Evolutionary conservation across 2,113 vertebrate genomes (phyloP), one percentile per base, ranked within the genome.

Genomic region (Sorex araneus): DNA sequence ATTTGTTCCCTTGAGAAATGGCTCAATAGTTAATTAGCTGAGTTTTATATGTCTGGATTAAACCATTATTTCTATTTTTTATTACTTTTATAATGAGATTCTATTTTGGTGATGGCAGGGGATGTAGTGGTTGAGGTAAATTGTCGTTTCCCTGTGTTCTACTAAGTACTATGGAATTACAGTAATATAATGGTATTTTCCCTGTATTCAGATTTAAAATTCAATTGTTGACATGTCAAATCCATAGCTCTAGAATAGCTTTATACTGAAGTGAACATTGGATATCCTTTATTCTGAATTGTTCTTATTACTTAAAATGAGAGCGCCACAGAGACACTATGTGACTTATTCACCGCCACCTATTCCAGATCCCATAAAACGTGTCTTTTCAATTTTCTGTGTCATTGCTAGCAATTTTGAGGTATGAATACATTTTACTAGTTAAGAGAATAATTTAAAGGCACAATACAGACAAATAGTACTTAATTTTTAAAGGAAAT

Each of bases 11-110:
- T 43, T 36, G 89, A 85, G 94, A 87, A 40, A 70, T 19, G 32
- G 30, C 66, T 76, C 27, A 16, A 47, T 45, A 34, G 82, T 89
- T 95, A 91, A 97, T 96, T 94, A 96, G 92, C 60, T 54, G 87
- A 36, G 75, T 23, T 92, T 69, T 76, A 0, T 89, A 34, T 80
- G 77, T 92, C 81, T 93, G 63, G 43, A 71, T 40, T 87, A 85
- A 92, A 71, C n/a, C 34, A 18, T n/a, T 19, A 27, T 78, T 94
- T 77, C 86, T 87, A 27, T 66, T 80, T 76, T 92, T 92, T 66
- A 77, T 91, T 81, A 71, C 66, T 36, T 28, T 94, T 87, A 79
- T 50, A 30, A 87, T 93, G 66, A 95, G 66, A 74, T 67, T 89
- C 76, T 70, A 0, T 73, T 89, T 94, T 85, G 93, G 71, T 75